Evolutionary conservation across 2,888 invertebrate species (phyloP).

Genomic region (Agonum fuliginosum): DNA sequence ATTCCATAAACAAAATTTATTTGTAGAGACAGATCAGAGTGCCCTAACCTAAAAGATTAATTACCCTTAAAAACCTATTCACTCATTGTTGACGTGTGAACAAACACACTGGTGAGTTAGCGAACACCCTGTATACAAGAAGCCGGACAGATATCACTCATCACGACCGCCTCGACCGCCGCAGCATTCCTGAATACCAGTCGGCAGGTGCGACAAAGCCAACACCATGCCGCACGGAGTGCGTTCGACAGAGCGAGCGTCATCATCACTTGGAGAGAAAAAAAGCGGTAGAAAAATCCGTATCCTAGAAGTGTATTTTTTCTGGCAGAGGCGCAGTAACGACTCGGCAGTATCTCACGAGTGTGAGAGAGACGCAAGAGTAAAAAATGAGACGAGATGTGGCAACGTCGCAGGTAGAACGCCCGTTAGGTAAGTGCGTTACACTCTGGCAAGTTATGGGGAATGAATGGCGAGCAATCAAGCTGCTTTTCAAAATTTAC

Average conservation of each 20-base stretch:
- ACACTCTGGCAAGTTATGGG: neutral
- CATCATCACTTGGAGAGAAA: neutral
- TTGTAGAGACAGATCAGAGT: neutral
- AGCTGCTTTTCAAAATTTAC: too few relatives aligned
- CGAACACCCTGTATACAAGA: slow-evolving; percentile 2
- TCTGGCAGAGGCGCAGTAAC: slow-evolving; percentile 30
- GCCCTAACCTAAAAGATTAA: too few relatives aligned
- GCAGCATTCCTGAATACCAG: slow-evolving; percentile 58
- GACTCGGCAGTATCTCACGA: slow-evolving; percentile 54
- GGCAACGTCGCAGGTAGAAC: slow-evolving; percentile 1
- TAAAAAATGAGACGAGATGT: slow-evolving; percentile 17
- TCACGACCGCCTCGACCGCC: slow-evolving; percentile 38
- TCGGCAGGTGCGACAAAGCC: slow-evolving; percentile 50
- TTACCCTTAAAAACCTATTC: too few relatives aligned
- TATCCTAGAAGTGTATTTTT: slow-evolving; percentile 60
- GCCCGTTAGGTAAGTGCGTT: slow-evolving; percentile 10
- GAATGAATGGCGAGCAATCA: neutral
- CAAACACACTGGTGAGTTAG: neutral
- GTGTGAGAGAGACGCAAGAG: slow-evolving; percentile 6
- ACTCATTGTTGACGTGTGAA: neutral
- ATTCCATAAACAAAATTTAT: neutral
- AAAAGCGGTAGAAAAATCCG: slow-evolving; percentile 56
- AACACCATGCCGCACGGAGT: neutral
- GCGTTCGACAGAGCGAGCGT: slow-evolving; percentile 12
- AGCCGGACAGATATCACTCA: slow-evolving; percentile 44